Conservation (phyloP, 1,140 invertebrate species). For the Leptopilina clavipes region DNA sequence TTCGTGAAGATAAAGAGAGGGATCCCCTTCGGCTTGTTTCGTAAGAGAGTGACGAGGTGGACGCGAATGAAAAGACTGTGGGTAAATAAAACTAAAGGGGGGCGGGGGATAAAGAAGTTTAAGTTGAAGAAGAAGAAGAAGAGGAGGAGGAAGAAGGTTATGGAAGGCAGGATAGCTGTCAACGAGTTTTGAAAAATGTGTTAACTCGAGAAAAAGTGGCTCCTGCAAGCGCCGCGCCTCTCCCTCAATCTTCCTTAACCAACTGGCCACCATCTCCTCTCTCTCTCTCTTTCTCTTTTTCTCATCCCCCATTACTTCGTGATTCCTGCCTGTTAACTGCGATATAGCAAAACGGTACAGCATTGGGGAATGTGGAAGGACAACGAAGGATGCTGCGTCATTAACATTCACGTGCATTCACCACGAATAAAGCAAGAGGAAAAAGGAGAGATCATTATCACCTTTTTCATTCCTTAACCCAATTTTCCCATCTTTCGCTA, state of each 20-base stretch:
- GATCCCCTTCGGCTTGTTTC: conserved; percentile 23
- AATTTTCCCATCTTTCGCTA: too few species aligned
- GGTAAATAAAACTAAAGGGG: conserved; percentile 32
- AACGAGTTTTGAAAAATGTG: conserved; percentile 69
- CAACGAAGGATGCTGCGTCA: conserved; percentile 59
- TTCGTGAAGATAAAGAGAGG: not conserved
- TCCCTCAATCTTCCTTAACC: conserved; percentile 43
- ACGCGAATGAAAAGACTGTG: conserved; percentile 35
- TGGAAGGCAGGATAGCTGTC: conserved; percentile 66
- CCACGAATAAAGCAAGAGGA: not conserved
- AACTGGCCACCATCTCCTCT: conserved; percentile 44
- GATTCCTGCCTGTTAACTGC: conserved; percentile 61
- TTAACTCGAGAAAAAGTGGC: conserved; percentile 67
- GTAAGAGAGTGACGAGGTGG: conserved; percentile 44
- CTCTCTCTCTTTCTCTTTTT: not conserved
- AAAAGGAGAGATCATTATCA: too few species aligned
- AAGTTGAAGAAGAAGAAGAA: conserved; percentile 39
- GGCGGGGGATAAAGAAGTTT: conserved; percentile 39
- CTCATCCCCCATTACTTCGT: conserved; percentile 45
- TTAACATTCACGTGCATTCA: conserved; percentile 59
- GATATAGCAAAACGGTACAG: conserved; percentile 64
- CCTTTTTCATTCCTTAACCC: too few species aligned
- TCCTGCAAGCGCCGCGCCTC: conserved; percentile 58
- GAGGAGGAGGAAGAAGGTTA: conserved; percentile 35
- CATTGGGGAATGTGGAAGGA: conserved; percentile 61